Evolutionary conservation across 2,797 vertebrate genomes (phyloP).

Genomic region (Paguma larvata): DNA sequence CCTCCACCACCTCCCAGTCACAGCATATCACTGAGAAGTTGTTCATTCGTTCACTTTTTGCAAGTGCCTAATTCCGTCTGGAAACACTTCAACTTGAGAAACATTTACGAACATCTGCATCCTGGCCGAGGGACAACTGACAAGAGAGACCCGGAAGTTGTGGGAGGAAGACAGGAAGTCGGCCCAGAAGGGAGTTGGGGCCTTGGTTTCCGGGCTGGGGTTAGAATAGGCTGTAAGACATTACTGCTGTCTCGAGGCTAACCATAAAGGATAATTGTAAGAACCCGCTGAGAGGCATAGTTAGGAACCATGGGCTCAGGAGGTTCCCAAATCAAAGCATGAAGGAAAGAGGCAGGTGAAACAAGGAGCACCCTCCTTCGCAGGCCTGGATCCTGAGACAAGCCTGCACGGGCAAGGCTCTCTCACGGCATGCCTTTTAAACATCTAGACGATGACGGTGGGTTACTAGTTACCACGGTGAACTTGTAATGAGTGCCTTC

Average conservation of each 20-base stretch:
- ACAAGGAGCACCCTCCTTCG: neutral
- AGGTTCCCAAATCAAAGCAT: neutral
- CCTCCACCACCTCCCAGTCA: neutral
- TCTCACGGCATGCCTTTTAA: neutral
- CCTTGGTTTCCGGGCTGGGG: constrained; percentile 40
- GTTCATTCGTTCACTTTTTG: neutral
- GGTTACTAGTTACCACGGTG: neutral
- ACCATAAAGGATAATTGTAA: neutral
- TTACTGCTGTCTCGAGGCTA: neutral
- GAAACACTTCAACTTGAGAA: neutral
- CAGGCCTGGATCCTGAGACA: neutral
- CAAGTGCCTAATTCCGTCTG: neutral
- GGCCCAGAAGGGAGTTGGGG: neutral
- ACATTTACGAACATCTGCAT: neutral
- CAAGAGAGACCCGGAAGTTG: neutral
- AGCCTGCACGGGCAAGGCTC: neutral
- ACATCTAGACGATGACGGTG: neutral
- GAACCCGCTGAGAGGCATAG: neutral
- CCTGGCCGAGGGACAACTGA: neutral
- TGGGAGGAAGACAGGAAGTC: constrained; percentile 56
- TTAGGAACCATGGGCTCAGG: neutral
- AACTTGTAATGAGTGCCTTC: neutral
- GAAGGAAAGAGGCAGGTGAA: neutral
- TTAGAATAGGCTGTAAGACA: constrained; percentile 12
- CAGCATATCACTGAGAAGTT: neutral